Evolutionary conservation across 2,797 vertebrate genomes (phyloP).

Genomic region (Ammospiza maritima): DNA sequence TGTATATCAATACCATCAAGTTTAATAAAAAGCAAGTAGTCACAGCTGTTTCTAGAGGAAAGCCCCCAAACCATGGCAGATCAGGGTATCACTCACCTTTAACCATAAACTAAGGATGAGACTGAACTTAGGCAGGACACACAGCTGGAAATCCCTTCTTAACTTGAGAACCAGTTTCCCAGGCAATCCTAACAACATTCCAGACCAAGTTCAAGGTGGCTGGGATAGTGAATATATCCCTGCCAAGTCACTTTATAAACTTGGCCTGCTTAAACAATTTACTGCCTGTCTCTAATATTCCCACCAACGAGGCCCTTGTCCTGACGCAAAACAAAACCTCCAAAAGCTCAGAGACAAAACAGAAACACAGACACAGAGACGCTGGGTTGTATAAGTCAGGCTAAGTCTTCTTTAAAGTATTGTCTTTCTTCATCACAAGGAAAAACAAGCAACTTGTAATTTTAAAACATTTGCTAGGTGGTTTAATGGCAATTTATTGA

Average conservation of each 20-base stretch:
- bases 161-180: background rate
- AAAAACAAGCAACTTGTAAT: background rate
- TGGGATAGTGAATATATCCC: background rate
- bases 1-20: background rate
- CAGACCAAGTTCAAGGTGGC: background rate
- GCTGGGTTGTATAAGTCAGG: background rate
- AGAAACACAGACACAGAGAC: background rate
- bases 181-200: background rate
- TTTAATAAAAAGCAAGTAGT: background rate
- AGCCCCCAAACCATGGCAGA: background rate
- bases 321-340: background rate
- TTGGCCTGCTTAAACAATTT: background rate
- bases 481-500: background rate
- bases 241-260: background rate
- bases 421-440: background rate
- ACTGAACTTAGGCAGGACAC: background rate
- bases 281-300: background rate
- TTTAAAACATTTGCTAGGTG: background rate
- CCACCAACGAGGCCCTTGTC: background rate
- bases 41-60: background rate
- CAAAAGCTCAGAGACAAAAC: background rate
- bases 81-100: background rate
- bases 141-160: background rate
- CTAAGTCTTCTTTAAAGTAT: background rate
- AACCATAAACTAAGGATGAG: background rate